Evolutionary conservation across 2,888 invertebrate species (phyloP).

Genomic region (Tetropium fuscum): DNA sequence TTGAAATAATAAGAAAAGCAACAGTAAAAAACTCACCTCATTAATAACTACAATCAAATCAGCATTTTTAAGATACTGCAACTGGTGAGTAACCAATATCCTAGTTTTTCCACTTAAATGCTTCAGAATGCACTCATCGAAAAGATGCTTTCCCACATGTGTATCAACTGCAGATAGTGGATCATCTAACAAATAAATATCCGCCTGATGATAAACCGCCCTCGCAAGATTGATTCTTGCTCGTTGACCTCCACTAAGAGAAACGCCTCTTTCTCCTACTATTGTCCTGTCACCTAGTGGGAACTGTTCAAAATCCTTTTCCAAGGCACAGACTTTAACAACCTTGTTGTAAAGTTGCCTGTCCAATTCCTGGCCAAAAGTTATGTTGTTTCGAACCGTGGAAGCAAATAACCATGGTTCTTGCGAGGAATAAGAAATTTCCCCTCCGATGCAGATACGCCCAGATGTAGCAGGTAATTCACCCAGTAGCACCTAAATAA

Average conservation of each 20-base stretch:
- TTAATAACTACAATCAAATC: constrained; percentile 69
- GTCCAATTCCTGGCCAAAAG: constrained; percentile 72
- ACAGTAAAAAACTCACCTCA: constrained; percentile 66
- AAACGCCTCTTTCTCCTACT: constrained; percentile 79
- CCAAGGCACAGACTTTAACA: constrained; percentile 71
- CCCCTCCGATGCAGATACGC: constrained; percentile 67
- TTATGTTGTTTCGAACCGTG: constrained; percentile 75
- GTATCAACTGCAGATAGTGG: constrained; percentile 85
- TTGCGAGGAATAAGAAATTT: constrained; percentile 72
- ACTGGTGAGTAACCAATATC: constrained; percentile 78
- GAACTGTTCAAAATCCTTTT: constrained; percentile 73
- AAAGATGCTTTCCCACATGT: constrained; percentile 80
- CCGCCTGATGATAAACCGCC: constrained; percentile 80
- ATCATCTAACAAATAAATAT: constrained; percentile 83
- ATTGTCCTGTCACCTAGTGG: constrained; percentile 67
- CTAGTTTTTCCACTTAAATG: constrained; percentile 71
- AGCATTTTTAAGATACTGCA: constrained; percentile 72
- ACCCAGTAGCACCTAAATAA: constrained; percentile 64
- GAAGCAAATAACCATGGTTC: constrained; percentile 75
- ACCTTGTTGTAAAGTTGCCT: constrained; percentile 66
- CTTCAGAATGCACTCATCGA: constrained; percentile 76
- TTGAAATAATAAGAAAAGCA: no score
- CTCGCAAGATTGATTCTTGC: constrained; percentile 83
- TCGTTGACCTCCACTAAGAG: constrained; percentile 84
- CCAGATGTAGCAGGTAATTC: constrained; percentile 71